Evolutionary conservation across 1,140 invertebrate genomes (phyloP), one percentile per base, ranked within the genome.

Genomic region (Drosophila quadrilineata): DNA sequence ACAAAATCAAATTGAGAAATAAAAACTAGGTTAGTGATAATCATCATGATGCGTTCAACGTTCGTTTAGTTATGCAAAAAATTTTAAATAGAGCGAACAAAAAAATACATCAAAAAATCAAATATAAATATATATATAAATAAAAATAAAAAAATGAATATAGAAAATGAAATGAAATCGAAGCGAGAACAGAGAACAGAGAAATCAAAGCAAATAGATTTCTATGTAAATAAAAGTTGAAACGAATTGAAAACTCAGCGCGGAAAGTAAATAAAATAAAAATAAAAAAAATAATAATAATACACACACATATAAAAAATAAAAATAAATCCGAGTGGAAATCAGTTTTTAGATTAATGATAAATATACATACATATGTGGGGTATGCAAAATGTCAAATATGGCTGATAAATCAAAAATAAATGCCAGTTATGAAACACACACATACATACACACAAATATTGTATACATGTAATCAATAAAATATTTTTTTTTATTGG

Each of bases 11-110:
- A 33, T 6, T 5, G 8, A 19, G 24, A 19, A 17, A 48, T 2
- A 46, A 31, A 21, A 75, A 35, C 54, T 84, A 84, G 77, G 77
- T 84, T 84, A 84, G 77, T 84, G 77, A 84, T 84, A 85, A 84
- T 73, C 73, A 70, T 48, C 63, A 82, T 66, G 68, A 85, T 59
- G 79, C 77, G 77, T 84, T 84, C 59, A 77, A 85, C 77, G 79
- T 82, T 72, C 77, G 64, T 71, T 82, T 82, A 76, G 77, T 84
- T 82, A 84, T 82, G 72, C 1, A 43, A 73, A 58, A 82, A 82
- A 84, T 64, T 71, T 49, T 56, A 52, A 58, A 40, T 9, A 19
- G 9, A 24, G 21, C 6, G 36, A 46, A 16, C 3, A 14, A 10
- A 36, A 63, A 45, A 1, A 29, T 22, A n/a, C n/a, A n/a, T n/a